These are phyloP conservation scores for Rhinopithecus roxellana DNA, from an alignment of 2,113 vertebrate genomes.

Conservation along the genomic window DNA sequence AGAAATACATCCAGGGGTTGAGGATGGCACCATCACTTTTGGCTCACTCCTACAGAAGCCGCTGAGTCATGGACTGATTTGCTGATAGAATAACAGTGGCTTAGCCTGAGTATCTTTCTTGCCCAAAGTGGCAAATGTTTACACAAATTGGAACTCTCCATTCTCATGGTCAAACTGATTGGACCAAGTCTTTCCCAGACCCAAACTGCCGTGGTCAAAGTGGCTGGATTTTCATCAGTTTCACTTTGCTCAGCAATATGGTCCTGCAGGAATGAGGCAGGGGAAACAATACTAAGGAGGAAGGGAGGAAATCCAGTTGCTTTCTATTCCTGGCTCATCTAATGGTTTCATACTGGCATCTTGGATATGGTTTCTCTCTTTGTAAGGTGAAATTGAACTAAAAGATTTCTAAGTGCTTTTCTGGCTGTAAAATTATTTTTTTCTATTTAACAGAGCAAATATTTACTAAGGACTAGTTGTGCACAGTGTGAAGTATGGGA, in stretches of 20 bases:
- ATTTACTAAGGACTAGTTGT: not conserved
- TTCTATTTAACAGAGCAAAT: not conserved
- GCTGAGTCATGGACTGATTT: not conserved
- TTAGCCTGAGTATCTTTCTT: not conserved
- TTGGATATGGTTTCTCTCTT: not conserved
- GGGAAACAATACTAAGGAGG: not conserved
- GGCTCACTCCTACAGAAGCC: not conserved
- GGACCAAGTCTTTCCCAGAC: not conserved
- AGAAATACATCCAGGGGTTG: not conserved
- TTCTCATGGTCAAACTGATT: not conserved
- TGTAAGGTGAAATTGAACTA: not conserved
- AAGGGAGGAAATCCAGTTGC: not conserved
- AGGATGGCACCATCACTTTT: not conserved
- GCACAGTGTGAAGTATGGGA: not conserved
- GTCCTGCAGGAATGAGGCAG: not conserved
- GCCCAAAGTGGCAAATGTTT: not conserved
- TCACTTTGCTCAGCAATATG: not conserved
- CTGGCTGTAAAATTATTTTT: not conserved
- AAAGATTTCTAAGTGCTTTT: not conserved
- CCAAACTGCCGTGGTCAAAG: not conserved
- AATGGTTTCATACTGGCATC: not conserved
- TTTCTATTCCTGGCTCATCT: not conserved
- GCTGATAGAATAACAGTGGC: not conserved
- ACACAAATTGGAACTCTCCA: not conserved
- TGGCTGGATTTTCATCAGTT: not conserved